A percentile compares a stretch with the other conserved stretches of the same genome.
Evolutionary conservation across 2,888 invertebrate species (phyloP).

Genomic region (Eristalis pertinax): DNA sequence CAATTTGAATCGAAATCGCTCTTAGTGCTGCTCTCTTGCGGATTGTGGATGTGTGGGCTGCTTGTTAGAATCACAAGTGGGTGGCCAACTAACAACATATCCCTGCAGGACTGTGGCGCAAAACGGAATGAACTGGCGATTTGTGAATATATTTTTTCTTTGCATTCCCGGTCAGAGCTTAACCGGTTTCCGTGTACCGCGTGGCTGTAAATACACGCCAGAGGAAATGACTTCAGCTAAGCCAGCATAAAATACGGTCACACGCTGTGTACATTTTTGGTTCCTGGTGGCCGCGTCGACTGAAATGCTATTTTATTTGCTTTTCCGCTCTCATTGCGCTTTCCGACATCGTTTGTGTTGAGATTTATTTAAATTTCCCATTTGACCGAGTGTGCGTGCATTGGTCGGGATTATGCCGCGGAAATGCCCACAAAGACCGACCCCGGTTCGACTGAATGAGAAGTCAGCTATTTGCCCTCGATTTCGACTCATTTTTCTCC

Average conservation of each 20-base stretch:
- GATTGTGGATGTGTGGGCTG: not conserved
- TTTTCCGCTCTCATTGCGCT: not conserved
- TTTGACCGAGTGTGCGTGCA: not conserved
- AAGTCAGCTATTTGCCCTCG: too few species aligned
- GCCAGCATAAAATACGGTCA: not conserved
- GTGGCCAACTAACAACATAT: not conserved
- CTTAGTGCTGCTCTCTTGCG: not conserved
- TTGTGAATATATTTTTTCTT: not conserved
- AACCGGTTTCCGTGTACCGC: not conserved
- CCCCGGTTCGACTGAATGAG: too few species aligned
- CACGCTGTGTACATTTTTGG: not conserved
- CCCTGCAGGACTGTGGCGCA: not conserved
- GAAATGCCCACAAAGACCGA: too few species aligned
- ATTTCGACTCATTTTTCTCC: too few species aligned
- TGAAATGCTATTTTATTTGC: not conserved
- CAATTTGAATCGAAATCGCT: not conserved
- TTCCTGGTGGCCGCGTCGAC: not conserved
- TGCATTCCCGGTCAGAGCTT: not conserved
- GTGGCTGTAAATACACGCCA: not conserved
- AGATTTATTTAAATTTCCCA: not conserved
- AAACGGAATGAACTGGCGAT: not conserved
- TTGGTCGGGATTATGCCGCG: too few species aligned
- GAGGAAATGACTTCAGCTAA: not conserved
- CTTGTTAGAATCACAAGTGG: not conserved
- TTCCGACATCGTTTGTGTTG: not conserved